Conservation (phyloP, 2,113 vertebrate species). For the Sminthopsis crassicaudata region DNA sequence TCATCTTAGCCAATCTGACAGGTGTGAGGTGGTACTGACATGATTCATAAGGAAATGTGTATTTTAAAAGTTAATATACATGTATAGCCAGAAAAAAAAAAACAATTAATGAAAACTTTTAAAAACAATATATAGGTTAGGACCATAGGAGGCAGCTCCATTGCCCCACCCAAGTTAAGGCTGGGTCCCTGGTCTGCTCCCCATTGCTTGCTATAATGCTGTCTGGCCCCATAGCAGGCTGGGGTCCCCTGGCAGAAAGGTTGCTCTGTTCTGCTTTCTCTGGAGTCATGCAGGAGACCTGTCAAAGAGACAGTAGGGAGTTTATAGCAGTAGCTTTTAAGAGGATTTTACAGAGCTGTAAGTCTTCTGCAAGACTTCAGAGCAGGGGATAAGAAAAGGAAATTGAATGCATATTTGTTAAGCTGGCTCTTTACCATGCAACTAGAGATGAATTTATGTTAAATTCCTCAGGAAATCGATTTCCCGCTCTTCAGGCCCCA, state of each 20-base stretch:
- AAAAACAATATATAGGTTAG: neutral
- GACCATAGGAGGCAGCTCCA: neutral
- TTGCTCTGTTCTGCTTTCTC: neutral
- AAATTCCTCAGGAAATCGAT: constrained; percentile 65
- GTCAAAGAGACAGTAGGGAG: neutral
- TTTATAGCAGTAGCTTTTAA: constrained; percentile 30
- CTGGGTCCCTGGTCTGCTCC: neutral
- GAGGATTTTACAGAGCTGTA: neutral
- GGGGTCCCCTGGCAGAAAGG: neutral
- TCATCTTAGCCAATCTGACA: too few species aligned
- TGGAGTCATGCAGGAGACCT: neutral
- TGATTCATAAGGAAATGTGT: too few species aligned
- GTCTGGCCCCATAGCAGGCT: neutral
- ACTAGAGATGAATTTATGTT: constrained; percentile 64
- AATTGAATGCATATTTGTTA: constrained; percentile 12
- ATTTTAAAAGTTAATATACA: too few species aligned
- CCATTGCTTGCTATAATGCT: neutral
- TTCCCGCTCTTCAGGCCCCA: constrained; percentile 51
- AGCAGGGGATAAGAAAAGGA: neutral
- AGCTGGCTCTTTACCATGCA: constrained; percentile 58
- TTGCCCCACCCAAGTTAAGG: neutral
- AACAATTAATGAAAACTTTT: too few species aligned
- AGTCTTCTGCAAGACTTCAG: constrained; percentile 33
- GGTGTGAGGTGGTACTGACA: too few species aligned
- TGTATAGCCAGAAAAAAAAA: too few species aligned